phyloP scores from a whole-genome alignment of 2,113 vertebrate genomes.

The Charadrius vociferus region DNA sequence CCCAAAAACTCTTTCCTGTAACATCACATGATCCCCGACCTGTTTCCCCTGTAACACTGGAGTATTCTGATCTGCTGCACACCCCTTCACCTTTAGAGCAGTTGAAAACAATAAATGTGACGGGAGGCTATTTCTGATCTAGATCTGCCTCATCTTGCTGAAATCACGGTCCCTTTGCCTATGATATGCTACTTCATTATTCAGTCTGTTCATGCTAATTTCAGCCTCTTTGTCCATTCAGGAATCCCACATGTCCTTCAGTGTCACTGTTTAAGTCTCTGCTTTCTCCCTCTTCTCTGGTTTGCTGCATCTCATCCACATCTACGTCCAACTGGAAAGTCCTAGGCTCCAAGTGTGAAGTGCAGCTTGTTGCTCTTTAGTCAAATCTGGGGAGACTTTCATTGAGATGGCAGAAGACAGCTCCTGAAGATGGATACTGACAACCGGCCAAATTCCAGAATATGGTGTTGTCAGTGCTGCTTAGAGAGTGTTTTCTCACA shows the following conservation, averaged over 20 bases:
- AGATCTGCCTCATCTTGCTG: neutral
- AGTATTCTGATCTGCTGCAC: neutral
- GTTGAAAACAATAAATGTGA: neutral
- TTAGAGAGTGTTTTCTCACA: neutral
- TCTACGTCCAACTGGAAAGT: neutral
- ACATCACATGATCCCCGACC: neutral
- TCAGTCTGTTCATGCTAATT: neutral
- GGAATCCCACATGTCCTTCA: neutral
- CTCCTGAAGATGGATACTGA: neutral
- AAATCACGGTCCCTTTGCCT: neutral
- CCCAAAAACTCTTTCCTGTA: neutral
- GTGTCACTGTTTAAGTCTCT: neutral
- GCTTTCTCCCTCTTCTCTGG: neutral
- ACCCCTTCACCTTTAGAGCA: neutral
- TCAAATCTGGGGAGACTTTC: neutral
- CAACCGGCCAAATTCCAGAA: neutral
- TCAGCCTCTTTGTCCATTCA: neutral
- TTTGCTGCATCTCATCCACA: neutral
- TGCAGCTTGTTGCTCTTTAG: neutral
- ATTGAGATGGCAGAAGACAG: neutral
- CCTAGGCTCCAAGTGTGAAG: neutral
- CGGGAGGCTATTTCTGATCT: neutral
- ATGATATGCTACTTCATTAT: neutral
- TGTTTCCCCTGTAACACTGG: neutral
- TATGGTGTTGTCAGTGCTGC: neutral